A percentile compares a stretch with the other conserved stretches of the same genome.
Evolutionary conservation across 2,797 vertebrate genomes (phyloP).

Genomic region (Pangasius sanitwongsei): DNA sequence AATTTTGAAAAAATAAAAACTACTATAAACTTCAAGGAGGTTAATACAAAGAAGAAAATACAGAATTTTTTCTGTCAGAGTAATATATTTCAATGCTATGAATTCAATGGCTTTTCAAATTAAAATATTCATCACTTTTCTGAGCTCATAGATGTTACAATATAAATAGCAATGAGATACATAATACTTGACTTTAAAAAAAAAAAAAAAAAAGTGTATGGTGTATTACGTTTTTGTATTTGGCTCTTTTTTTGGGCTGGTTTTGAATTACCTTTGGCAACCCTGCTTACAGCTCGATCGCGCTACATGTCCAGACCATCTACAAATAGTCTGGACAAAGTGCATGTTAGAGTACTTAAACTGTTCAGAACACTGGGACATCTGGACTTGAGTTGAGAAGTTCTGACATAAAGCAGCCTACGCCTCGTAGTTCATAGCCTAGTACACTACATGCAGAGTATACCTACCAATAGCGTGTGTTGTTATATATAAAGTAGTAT

Average conservation of each 20-base stretch:
- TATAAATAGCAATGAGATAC: not conserved
- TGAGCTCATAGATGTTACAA: not conserved
- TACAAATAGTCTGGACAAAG: not conserved
- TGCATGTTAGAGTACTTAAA: not conserved
- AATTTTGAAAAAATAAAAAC: not conserved
- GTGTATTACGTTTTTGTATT: not conserved
- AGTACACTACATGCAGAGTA: not conserved
- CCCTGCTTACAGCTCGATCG: not conserved
- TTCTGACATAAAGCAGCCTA: not conserved
- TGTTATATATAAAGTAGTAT: slow-evolving; percentile 29
- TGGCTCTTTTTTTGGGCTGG: not conserved
- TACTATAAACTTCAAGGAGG: no score
- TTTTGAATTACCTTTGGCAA: not conserved
- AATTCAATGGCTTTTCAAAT: not conserved
- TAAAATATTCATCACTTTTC: not conserved
- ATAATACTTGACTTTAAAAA: not conserved
- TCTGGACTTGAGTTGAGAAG: not conserved
- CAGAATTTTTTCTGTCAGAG: not conserved
- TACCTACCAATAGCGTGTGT: slow-evolving; percentile 20
- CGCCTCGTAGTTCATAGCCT: not conserved
- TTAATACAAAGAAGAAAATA: not conserved
- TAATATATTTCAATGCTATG: not conserved
- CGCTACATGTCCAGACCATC: not conserved
- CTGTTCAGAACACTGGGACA: not conserved
- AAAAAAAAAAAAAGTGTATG: no score